Evolutionary conservation across 1,140 invertebrate genomes (phyloP), one percentile per base, ranked within the genome.

Genomic region (Macrobrachium rosenbergii): DNA sequence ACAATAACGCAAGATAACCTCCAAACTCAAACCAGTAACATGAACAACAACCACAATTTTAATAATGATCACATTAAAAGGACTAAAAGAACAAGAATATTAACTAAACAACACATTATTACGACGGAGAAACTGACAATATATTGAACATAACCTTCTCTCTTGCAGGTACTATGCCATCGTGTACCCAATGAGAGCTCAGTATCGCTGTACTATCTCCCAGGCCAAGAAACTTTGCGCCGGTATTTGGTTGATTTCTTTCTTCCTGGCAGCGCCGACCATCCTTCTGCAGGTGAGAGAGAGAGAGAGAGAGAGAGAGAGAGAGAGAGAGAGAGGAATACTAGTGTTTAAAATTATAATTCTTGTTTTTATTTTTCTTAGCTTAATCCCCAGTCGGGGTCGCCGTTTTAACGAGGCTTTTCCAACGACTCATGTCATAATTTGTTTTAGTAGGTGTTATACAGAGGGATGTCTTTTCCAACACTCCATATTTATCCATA

Each of bases 161-260:
- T 78, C 88, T 93, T 92, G 77, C 92, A 96, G 95, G 89, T 96
- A 96, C 91, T 95, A 96, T 88, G 95, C 95, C 45, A 96, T 96
- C 80, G 93, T 95, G 45, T 94, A 96, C 92, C 95, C 95, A 2
- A 95, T 96, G 93, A 94, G 93, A 90, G 95, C 95, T 7, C 94
- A 95, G 89, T 95, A 95, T 90, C 93, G 94, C 7, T 96, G 95
- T 88, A 95, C 95, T 0, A 94, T 95, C 62, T 94, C 94, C 84
- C 94, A 95, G 89, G 95, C 95, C 0, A 93, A 94, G 86, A 93
- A 93, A 86, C 94, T 95, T 75, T 94, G 95, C 82, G 90, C 93
- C 43, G 90, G 93, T 12, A 94, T 94, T 7, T 96, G 95, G 95
- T 88, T 93, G 0, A 89, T 93, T 5, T 94, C 95, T 2, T 92